Evolutionary conservation across 2,888 invertebrate genomes (phyloP).

Genomic region (Onchidella celtica): DNA sequence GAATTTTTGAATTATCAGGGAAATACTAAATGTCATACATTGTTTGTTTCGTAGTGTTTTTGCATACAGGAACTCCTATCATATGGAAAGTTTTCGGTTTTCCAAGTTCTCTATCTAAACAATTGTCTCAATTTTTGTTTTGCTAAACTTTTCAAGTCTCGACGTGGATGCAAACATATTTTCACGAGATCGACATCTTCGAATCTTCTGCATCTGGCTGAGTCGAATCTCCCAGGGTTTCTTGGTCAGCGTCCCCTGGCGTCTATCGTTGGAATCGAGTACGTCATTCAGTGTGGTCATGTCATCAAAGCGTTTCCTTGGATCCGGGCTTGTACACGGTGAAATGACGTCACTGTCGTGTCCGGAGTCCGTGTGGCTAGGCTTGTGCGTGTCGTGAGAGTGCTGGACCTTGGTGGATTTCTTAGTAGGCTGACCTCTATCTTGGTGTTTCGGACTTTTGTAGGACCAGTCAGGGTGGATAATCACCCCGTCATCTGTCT

Average conservation of each 20-base stretch:
- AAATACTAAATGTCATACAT: too few relatives aligned
- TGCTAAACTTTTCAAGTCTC: neutral
- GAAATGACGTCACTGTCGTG: slow-evolving; percentile 37
- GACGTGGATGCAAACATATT: neutral
- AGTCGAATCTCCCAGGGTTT: slow-evolving; percentile 42
- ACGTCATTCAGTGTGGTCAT: neutral
- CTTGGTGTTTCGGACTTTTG: neutral
- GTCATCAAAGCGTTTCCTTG: neutral
- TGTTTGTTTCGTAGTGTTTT: too few relatives aligned
- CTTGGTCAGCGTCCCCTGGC: neutral
- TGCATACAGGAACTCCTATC: too few relatives aligned
- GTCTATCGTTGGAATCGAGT: neutral
- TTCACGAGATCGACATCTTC: slow-evolving; percentile 28
- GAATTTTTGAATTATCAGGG: too few relatives aligned
- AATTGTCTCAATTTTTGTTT: neutral
- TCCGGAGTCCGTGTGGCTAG: slow-evolving; percentile 21
- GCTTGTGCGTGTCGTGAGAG: slow-evolving; percentile 7
- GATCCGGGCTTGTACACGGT: slow-evolving; percentile 18
- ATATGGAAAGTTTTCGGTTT: too few relatives aligned
- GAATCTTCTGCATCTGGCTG: neutral
- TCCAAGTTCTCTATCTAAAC: too few relatives aligned
- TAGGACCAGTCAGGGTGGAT: neutral
- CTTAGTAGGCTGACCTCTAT: neutral
- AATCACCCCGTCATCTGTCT: neutral
- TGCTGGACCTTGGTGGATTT: too few relatives aligned